Evolutionary conservation across 2,888 invertebrate genomes (phyloP), one percentile per base, ranked within the genome.

Genomic region (Polydrusus pterygomalis): DNA sequence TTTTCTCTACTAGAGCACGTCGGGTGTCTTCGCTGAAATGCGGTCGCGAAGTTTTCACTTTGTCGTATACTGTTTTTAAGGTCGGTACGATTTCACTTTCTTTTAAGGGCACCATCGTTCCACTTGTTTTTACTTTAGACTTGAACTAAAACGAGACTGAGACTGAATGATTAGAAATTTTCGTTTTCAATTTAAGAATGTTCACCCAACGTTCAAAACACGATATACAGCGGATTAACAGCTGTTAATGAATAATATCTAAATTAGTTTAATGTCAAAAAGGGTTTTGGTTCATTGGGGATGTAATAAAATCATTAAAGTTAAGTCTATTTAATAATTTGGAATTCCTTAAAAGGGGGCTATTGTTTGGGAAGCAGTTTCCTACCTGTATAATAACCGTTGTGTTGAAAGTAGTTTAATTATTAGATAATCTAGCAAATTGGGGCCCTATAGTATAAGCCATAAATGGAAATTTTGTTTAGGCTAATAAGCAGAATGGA

Each of bases 1-100:
- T 65, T 47, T 70, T 47, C 30, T 70, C 58, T 25, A 60, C 60
- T 18, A 75, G 15, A 38, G 17, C 30, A 13, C 34, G 49, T 3
- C 47, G 65, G 3, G n/a, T 17, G 25, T 49, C 49, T 25, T 70
- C 65, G 18, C 18, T 70, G 17, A 38, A 51, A 10, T 70, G 18
- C 6, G 25, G 45, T 11, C 62, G 40, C 11, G 45, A 45, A 0
- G 18, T 17, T 45, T 25, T 56, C n/a, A 54, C 10, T 20, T 47
- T 54, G 3, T 65, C 65, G 30, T 64, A 40, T 11, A 47, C 18
- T 6, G 17, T 58, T 34, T 47, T 49, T 38, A 70, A 38, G n/a
- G 45, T 47, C 17, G 43, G 58, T 15, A 17, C 13, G 25, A 56
- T 43, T 58, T 56, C 38, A 38, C 51, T 54, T 51, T 67, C 67